Conservation (phyloP, 2,113 vertebrate genomes). For the Oncorhynchus mykiss region DNA sequence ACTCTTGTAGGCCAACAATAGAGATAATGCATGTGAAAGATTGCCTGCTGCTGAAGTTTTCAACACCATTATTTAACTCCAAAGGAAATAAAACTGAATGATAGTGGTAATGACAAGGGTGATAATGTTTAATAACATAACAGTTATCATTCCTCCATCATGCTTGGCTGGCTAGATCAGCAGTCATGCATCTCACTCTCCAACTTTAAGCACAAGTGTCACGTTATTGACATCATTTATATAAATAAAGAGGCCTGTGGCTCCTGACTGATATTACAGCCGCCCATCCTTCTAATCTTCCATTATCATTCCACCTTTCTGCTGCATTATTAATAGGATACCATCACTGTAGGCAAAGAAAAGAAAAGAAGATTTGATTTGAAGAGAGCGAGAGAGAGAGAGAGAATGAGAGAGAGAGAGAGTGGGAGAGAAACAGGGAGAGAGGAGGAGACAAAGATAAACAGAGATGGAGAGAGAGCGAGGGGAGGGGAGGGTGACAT, state of each 20-base stretch:
- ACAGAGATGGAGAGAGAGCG: neutral
- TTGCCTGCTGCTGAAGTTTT: no score
- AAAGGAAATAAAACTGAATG: constrained; percentile 28
- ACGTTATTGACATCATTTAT: constrained; percentile 64
- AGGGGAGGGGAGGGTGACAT: neutral
- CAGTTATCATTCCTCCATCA: constrained; percentile 51
- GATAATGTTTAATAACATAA: constrained; percentile 51
- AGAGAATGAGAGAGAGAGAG: neutral
- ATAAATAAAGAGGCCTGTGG: constrained; percentile 59
- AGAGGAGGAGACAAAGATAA: neutral
- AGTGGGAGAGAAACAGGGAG: constrained; percentile 27
- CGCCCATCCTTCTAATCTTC: constrained; percentile 56
- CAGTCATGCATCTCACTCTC: constrained; percentile 43
- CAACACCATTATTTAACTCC: no score
- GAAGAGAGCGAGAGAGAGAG: neutral
- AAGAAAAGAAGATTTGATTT: neutral
- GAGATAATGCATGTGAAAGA: no score
- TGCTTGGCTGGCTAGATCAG: constrained; percentile 40
- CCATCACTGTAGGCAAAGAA: constrained; percentile 31
- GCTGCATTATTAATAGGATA: constrained; percentile 61
- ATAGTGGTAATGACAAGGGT: constrained; percentile 31
- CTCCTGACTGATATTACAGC: constrained; percentile 53
- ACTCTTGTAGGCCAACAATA: no score
- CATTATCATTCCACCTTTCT: constrained; percentile 58
- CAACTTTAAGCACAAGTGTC: constrained; percentile 58